These are phyloP conservation scores for Crocallis elinguaria DNA, from an alignment of 2,888 invertebrate genomes.

Conservation along the genomic window DNA sequence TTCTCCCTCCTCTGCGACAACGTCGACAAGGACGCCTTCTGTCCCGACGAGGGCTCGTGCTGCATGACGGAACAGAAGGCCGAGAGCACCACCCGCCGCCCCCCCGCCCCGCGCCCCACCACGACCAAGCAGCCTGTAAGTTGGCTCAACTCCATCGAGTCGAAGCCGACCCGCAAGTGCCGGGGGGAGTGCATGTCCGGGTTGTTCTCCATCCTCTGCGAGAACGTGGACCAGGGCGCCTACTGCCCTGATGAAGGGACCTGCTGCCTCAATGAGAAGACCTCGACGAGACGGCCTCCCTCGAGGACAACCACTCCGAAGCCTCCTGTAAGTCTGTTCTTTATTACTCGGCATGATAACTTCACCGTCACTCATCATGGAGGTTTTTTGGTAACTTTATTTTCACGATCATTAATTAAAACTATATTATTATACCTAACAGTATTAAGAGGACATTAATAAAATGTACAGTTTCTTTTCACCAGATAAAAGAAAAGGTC, in stretches of 20 bases:
- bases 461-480: too few species aligned
- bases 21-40: constrained; percentile 91
- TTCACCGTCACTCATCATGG: not conserved
- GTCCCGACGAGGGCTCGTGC: constrained; percentile 91
- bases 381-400: not conserved
- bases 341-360: constrained; percentile 1
- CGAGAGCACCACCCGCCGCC: constrained; percentile 70
- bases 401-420: not conserved
- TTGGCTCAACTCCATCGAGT: constrained; percentile 23
- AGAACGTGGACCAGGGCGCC: constrained; percentile 91
- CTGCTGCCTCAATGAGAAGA: constrained; percentile 89
- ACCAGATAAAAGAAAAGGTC: too few species aligned
- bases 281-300: constrained; percentile 61
- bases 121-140: constrained; percentile 70
- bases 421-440: too few species aligned
- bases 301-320: constrained; percentile 56
- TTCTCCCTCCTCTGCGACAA: constrained; percentile 94
- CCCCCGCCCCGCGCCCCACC: constrained; percentile 60
- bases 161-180: constrained; percentile 48
- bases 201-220: constrained; percentile 92
- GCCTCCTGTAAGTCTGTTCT: constrained; percentile 8
- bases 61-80: constrained; percentile 88
- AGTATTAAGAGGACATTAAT: too few species aligned
- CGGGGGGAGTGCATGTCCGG: constrained; percentile 93
- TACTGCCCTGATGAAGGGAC: constrained; percentile 90